Evolutionary conservation across 2,888 invertebrate species (phyloP).

Genomic region (Melieria crassipennis): DNA sequence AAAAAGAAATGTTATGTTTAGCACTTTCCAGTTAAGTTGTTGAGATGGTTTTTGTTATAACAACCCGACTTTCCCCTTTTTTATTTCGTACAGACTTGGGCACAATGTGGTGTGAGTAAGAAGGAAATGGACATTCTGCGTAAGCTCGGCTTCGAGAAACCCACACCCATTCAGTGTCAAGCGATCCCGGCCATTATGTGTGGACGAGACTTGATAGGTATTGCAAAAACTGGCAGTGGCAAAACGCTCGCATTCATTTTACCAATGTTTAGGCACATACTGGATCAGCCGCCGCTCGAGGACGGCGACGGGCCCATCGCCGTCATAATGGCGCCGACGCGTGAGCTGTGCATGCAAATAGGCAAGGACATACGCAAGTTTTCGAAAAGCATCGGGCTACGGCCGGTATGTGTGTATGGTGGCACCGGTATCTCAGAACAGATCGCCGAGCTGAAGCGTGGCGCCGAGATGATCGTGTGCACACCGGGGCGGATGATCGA

Average conservation of each 20-base stretch:
- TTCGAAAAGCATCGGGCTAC: constrained; percentile 84
- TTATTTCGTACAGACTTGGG: constrained; percentile 77
- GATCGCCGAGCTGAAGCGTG: constrained; percentile 95
- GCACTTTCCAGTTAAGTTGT: not conserved
- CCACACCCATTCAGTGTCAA: constrained; percentile 98
- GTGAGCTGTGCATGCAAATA: constrained; percentile 99
- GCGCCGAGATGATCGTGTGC: constrained; percentile 98
- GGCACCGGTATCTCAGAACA: constrained; percentile 94
- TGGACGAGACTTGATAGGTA: constrained; percentile 95
- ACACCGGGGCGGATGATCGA: constrained; percentile 99
- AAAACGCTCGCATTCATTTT: constrained; percentile 98
- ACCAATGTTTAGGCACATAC: constrained; percentile 96
- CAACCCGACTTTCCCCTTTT: not conserved
- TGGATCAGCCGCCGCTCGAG: constrained; percentile 93
- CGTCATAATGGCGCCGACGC: constrained; percentile 96
- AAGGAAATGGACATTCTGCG: constrained; percentile 93
- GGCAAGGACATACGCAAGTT: constrained; percentile 96
- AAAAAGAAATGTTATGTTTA: not conserved
- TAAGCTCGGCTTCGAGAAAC: constrained; percentile 92
- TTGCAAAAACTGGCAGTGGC: constrained; percentile 99
- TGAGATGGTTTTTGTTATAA: not conserved
- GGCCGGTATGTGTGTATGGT: constrained; percentile 97
- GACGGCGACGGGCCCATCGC: constrained; percentile 98
- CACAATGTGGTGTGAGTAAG: constrained; percentile 97
- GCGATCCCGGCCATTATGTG: constrained; percentile 98